These are phyloP conservation scores for Andrena minutula DNA, from an alignment of 2,888 invertebrate genomes.

Conservation along the genomic window DNA sequence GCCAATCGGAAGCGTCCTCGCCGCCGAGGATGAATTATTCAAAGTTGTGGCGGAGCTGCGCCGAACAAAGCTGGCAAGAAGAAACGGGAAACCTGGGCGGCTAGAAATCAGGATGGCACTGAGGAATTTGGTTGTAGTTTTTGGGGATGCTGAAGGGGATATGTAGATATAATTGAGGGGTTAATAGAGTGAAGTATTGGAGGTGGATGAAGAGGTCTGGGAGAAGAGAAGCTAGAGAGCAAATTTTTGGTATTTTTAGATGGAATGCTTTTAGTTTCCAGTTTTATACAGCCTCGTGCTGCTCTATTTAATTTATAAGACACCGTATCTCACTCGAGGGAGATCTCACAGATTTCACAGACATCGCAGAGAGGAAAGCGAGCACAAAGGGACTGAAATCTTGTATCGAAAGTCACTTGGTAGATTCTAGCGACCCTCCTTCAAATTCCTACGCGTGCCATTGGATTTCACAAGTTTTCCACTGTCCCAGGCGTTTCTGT, in stretches of 20 bases:
- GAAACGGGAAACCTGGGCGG: slow-evolving; percentile 2
- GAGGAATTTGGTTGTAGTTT: background rate
- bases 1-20: slow-evolving; percentile 63
- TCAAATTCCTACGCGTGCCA: slow-evolving; percentile 1
- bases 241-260: too few relatives aligned
- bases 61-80: slow-evolving; percentile 27
- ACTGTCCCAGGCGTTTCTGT: background rate
- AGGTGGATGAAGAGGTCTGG: too few relatives aligned
- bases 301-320: too few relatives aligned
- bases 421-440: background rate
- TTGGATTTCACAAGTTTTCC: background rate
- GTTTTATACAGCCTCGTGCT: too few relatives aligned
- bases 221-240: too few relatives aligned
- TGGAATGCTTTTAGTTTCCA: too few relatives aligned
- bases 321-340: too few relatives aligned
- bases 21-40: slow-evolving; percentile 66
- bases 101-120: background rate
- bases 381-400: background rate
- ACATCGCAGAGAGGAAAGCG: background rate
- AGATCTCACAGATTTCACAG: background rate
- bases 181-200: too few relatives aligned
- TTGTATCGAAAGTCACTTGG: background rate
- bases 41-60: slow-evolving; percentile 37
- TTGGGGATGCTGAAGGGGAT: background rate
- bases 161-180: too few relatives aligned